Conservation (phyloP, 2,888 invertebrate genomes). For the Sesia bembeciformis region DNA sequence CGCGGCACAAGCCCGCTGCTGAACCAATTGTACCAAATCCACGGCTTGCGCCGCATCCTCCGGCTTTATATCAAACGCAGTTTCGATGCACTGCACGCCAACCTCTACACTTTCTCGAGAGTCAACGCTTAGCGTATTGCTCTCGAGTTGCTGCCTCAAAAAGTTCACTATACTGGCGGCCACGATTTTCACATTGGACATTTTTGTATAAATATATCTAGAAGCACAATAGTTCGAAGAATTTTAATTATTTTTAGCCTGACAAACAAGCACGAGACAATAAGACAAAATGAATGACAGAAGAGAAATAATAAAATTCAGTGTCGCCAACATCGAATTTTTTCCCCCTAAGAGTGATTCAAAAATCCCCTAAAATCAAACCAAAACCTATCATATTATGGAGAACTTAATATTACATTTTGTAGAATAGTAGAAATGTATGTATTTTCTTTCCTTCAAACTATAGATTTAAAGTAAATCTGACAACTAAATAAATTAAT, state of each 20-base stretch:
- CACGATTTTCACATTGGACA: constrained; percentile 59
- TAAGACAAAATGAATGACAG: not conserved
- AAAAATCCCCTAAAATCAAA: too few species aligned
- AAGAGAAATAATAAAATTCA: too few species aligned
- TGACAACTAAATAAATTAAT: too few species aligned
- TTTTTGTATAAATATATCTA: constrained; percentile 14
- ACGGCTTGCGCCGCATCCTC: constrained; percentile 49
- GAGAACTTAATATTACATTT: too few species aligned
- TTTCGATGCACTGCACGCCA: constrained; percentile 94
- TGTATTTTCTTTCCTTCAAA: too few species aligned
- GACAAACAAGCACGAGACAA: constrained; percentile 1
- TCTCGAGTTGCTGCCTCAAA: constrained; percentile 70
- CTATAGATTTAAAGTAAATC: too few species aligned
- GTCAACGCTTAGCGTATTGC: constrained; percentile 51
- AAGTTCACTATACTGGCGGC: constrained; percentile 75
- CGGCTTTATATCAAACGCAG: constrained; percentile 84
- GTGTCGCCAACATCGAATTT: too few species aligned
- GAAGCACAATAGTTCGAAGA: constrained; percentile 4
- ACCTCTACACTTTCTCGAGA: constrained; percentile 90
- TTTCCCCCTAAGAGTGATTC: too few species aligned
- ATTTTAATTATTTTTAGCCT: constrained; percentile 27
- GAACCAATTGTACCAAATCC: constrained; percentile 45
- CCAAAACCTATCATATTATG: too few species aligned
- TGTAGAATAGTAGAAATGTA: too few species aligned
- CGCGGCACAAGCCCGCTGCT: constrained; percentile 22